Conservation (phyloP, 2,888 invertebrate species). For the Polyploca ridens region DNA sequence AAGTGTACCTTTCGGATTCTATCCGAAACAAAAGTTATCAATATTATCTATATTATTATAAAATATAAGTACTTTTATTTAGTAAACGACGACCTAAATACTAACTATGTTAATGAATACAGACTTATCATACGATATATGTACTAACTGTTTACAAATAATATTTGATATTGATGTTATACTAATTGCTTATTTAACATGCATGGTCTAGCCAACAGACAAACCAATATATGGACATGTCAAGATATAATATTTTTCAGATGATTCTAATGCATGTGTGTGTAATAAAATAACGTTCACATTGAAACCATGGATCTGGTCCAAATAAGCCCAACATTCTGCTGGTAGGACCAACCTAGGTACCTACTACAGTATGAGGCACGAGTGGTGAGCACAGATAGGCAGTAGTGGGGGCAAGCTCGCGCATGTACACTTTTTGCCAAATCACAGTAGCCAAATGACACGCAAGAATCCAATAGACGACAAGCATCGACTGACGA, state of each 20-base stretch:
- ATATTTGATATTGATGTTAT: conserved; percentile 30
- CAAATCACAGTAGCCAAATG: too few species aligned
- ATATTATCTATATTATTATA: conserved; percentile 23
- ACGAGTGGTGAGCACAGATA: too few species aligned
- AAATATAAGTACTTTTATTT: conserved; percentile 26
- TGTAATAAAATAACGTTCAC: conserved; percentile 28
- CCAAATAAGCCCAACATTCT: not conserved
- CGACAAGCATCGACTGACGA: too few species aligned
- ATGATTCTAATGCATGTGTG: conserved; percentile 37
- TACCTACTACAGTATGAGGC: too few species aligned
- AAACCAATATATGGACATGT: conserved; percentile 41
- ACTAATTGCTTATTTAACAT: conserved; percentile 40
- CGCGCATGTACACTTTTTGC: too few species aligned
- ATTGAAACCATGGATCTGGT: conserved; percentile 18
- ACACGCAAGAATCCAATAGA: too few species aligned
- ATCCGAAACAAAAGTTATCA: conserved; percentile 17
- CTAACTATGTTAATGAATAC: not conserved
- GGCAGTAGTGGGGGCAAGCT: too few species aligned
- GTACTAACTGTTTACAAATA: conserved; percentile 18
- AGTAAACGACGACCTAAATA: not conserved
- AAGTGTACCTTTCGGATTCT: conserved; percentile 22
- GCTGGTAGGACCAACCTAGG: not conserved
- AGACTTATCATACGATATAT: conserved; percentile 4
- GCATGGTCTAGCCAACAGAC: conserved; percentile 61
- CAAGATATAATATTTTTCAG: conserved; percentile 12